phyloP scores from a whole-genome alignment of 2,888 invertebrate genomes.

The Deilephila porcellus region DNA sequence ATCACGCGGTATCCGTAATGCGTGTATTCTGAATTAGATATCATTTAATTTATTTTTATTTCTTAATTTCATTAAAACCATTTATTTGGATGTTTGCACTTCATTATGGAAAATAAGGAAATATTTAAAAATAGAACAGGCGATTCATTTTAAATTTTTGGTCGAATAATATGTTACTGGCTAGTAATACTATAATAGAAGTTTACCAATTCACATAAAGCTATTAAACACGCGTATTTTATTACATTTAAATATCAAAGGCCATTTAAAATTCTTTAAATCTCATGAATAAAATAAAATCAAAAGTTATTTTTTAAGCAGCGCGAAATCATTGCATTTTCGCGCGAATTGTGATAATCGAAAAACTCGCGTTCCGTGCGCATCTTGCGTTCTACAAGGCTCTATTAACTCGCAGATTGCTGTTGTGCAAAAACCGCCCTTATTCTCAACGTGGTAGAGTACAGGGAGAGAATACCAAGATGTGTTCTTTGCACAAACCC shows the following conservation, averaged over 20 bases:
- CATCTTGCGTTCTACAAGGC: constrained; percentile 64
- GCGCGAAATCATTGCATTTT: constrained; percentile 47
- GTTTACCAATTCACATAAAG: too few species aligned
- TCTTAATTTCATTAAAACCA: too few species aligned
- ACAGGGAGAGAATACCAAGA: not conserved
- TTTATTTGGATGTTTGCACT: too few species aligned
- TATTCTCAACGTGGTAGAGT: not conserved
- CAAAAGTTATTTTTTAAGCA: constrained; percentile 29
- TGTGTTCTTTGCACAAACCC: constrained; percentile 22
- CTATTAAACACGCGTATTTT: too few species aligned
- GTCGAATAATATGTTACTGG: too few species aligned
- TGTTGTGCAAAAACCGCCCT: constrained; percentile 8
- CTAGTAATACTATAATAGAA: too few species aligned
- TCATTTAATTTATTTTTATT: too few species aligned
- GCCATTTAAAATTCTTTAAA: not conserved
- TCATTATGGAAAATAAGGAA: too few species aligned
- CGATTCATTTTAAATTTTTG: too few species aligned
- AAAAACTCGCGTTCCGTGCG: constrained; percentile 66
- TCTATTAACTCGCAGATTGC: constrained; percentile 57
- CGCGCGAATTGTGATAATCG: constrained; percentile 68
- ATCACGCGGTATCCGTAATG: too few species aligned
- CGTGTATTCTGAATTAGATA: too few species aligned
- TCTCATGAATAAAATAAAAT: constrained; percentile 7
- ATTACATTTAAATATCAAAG: not conserved
- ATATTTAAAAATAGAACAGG: too few species aligned